Evolutionary conservation across 1,140 invertebrate species (phyloP), one percentile per base, ranked within the genome.

Genomic region (Meloidogyne hapla): DNA sequence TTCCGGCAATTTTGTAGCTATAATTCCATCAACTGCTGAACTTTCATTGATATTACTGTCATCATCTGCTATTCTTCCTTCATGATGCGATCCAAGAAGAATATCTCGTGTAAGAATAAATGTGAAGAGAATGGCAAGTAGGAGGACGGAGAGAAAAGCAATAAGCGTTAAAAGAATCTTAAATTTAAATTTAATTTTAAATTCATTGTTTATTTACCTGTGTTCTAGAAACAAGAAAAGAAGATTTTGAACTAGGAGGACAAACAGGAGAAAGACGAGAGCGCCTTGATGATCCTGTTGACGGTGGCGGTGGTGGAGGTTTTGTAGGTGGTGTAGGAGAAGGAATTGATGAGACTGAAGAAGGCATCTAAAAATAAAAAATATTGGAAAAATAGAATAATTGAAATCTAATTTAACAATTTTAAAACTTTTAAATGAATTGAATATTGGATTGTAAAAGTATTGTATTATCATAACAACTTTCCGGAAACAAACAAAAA

Each of bases 51-150:
- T 73, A 38, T 63, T 25, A 21, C 23, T 40, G 23, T 62, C 26
- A 61, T 64, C 56, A 28, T 64, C 28, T 21, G 18, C 28, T 23
- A 64, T 28, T 12, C 18, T 12, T 28, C 48, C 70, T 25, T 23
- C 10, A 64, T 12, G n/a, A 56, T 73, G 23, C 9, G 28, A 23
- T 56, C 28, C 28, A 5, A 73, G 10, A 21, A 40, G 10, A 38
- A 40, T 21, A 73, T 73, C 56, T 9, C 70, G 56, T 1, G 70
- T 73, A 23, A 73, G 70, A 13, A 73, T 28, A 62, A 73, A 73
- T 21, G 70, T 73, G 70, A 62, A 42, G 70, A 73, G 70, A 21
- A 73, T 64, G 12, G 70, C 61, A 64, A 62, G 45, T 25, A 73
- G 21, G 15, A 73, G 61, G 42, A 64, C 38, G 23, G 56, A 13